phyloP scores from a whole-genome alignment of 2,113 vertebrate species.

The Murina feae region DNA sequence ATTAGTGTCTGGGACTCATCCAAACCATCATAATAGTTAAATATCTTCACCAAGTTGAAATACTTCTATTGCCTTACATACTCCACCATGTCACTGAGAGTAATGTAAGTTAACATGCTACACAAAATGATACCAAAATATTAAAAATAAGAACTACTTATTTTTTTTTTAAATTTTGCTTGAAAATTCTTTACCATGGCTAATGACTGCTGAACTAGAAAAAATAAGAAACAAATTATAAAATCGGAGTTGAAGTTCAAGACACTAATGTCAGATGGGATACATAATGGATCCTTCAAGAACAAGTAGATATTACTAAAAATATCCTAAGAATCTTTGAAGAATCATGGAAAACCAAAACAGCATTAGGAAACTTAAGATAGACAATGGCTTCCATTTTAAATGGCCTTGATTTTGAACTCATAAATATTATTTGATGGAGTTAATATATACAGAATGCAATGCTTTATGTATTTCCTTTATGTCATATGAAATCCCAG shows the following conservation, averaged over 20 bases:
- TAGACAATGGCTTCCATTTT: background rate
- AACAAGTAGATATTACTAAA: background rate
- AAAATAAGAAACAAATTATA: background rate
- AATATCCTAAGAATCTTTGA: background rate
- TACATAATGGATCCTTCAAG: background rate
- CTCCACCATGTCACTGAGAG: background rate
- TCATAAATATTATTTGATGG: background rate
- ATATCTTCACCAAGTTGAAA: background rate
- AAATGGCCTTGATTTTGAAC: background rate
- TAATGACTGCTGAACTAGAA: background rate
- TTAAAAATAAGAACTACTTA: background rate
- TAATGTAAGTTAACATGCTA: background rate
- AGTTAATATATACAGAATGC: background rate
- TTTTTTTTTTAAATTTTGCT: background rate
- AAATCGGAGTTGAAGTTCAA: background rate
- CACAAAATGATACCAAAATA: background rate
- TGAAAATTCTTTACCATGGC: background rate
- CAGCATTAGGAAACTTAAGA: background rate
- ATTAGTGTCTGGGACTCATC: background rate
- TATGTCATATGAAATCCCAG: background rate
- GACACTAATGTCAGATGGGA: background rate
- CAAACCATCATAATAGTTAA: background rate
- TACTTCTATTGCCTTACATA: background rate
- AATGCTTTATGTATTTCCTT: background rate
- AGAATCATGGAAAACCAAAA: background rate